These are phyloP conservation scores for Dendrocopos noguchii DNA, from an alignment of 2,113 vertebrate species.

Conservation along the genomic window DNA sequence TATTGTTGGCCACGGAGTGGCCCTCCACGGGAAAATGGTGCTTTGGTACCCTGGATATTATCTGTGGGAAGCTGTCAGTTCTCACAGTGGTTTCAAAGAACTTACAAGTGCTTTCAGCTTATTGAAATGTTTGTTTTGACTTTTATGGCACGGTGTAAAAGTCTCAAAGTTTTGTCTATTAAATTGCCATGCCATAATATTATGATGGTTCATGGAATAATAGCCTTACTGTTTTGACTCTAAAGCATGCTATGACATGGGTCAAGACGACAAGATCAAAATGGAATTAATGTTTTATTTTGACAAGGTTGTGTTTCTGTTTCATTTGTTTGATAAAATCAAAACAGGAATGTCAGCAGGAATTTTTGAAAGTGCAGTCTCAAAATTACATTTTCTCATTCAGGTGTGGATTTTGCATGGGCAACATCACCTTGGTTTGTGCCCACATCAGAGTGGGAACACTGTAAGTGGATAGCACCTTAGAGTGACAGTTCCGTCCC, in stretches of 20 bases:
- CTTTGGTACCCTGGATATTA: neutral
- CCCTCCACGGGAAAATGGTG: neutral
- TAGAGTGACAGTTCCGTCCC: neutral
- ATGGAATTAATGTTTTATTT: conserved; percentile 55
- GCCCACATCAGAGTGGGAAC: neutral
- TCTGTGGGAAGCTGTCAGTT: neutral
- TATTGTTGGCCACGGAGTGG: neutral
- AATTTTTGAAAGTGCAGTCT: neutral
- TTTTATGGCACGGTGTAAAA: conserved; percentile 14
- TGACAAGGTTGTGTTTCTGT: conserved; percentile 41
- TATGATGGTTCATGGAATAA: conserved; percentile 31
- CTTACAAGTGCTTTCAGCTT: conserved; percentile 4
- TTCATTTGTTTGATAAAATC: conserved; percentile 40
- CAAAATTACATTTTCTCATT: conserved; percentile 14
- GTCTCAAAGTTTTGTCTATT: conserved; percentile 55
- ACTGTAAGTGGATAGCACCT: neutral
- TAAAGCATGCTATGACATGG: conserved; percentile 23
- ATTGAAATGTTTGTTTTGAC: conserved; percentile 48
- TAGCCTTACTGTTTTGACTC: conserved; percentile 61
- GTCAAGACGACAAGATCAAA: conserved; percentile 42
- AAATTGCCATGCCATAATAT: conserved; percentile 39
- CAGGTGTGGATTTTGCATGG: conserved; percentile 17
- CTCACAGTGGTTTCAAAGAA: conserved; percentile 31
- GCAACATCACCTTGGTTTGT: neutral
- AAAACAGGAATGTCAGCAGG: conserved; percentile 28